Evolutionary conservation across 2,888 invertebrate species (phyloP).

Genomic region (Dysmachus trigonus): DNA sequence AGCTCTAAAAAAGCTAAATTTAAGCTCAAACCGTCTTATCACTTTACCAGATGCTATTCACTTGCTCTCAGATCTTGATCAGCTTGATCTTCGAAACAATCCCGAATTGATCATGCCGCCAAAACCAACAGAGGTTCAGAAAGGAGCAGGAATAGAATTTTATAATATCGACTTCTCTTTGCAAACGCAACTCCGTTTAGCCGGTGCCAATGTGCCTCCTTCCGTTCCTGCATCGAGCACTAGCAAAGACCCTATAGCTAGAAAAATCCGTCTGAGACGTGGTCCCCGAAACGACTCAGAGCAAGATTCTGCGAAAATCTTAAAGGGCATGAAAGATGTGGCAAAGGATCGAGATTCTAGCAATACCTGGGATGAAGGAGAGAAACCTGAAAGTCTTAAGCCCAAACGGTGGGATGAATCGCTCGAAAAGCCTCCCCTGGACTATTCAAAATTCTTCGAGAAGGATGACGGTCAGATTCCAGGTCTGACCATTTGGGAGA

Average conservation of each 20-base stretch:
- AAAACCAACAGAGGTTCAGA: conserved; percentile 84
- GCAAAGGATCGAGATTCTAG: conserved; percentile 74
- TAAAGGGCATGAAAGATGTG: conserved; percentile 77
- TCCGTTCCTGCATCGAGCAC: conserved; percentile 73
- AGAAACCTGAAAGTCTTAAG: conserved; percentile 72
- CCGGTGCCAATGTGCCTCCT: conserved; percentile 87
- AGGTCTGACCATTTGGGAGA: conserved; percentile 97
- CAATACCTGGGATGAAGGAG: conserved; percentile 65
- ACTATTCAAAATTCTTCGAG: conserved; percentile 97
- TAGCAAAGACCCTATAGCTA: conserved; percentile 90
- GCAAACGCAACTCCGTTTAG: conserved; percentile 90
- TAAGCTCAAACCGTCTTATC: conserved; percentile 92
- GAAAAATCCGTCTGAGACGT: conserved; percentile 88
- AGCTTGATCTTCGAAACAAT: conserved; percentile 91
- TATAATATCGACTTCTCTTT: conserved; percentile 99
- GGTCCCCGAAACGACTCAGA: conserved; percentile 83
- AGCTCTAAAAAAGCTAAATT: conserved; percentile 88
- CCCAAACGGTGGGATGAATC: conserved; percentile 97
- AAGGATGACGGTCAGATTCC: conserved; percentile 93
- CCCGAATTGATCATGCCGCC: conserved; percentile 97
- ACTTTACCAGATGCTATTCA: conserved; percentile 98
- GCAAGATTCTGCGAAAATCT: conserved; percentile 87
- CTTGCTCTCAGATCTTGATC: conserved; percentile 86
- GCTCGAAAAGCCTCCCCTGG: conserved; percentile 91
- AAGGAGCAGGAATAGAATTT: conserved; percentile 85